Base-by-base conservation (phyloP, 2,888 invertebrate genomes). In the Dendrolimus houi region DNA sequence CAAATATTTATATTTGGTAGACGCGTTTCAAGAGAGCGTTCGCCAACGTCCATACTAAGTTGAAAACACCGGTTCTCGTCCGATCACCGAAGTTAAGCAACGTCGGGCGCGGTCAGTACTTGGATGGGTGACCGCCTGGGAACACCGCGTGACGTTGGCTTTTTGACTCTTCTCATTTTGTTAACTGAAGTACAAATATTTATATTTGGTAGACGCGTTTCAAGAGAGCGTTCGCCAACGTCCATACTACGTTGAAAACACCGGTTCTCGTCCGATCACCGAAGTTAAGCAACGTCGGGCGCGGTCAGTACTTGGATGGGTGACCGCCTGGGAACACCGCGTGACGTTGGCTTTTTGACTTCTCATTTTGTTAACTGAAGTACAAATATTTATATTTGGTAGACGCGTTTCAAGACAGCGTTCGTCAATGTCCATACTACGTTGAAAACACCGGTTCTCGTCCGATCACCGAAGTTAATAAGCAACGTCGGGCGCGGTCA, bases 391-490 rank as follows among this genome's bases (percentile, higher is more conserved):
- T 29, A 29, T 29, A 29, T 29, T 29, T 29, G 29, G 29, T 29
- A 2, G 29, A 1, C 29, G 29, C 29, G 3, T 29, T 29, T 29
- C 29, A 29, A 29, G 2, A 29, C 29, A 29, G 29, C 29, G 2
- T 29, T 29, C 55, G 74, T 69, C 75, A 75, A 75, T 75, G 82
- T 82, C 81, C 84, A 84, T 82, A 85, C 84, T 75, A 85, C 75
- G 82, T 83, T 85, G 83, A 85, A 83, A 66, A 81, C 85, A 84
- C 85, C 83, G 85, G 83, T 83, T 86, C 85, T 86, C 86, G 85
- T 87, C 86, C 85, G 86, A 87, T 87, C 86, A 87, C 87, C 85
- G 86, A 85, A 85, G 84, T 85, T 83, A 87, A 85, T 79, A 84
- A 83, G 83, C 82, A 82, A 80, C 81, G 77, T 83, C 77, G 83